These are phyloP conservation scores for Triplophysa dalaica DNA, from an alignment of 2,113 vertebrate species.

Conservation along the genomic window DNA sequence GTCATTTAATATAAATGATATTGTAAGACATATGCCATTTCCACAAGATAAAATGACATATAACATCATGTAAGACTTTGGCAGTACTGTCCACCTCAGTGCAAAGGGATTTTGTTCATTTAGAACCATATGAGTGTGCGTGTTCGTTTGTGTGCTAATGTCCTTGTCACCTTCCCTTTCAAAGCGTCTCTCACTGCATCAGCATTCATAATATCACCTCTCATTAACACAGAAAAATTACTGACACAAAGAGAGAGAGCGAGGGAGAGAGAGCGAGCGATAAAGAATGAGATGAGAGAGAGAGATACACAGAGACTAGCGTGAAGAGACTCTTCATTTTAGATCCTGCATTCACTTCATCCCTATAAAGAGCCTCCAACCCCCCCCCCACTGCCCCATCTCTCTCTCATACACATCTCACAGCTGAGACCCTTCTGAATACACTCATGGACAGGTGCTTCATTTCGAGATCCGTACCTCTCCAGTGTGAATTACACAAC, in stretches of 20 bases:
- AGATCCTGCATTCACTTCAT: constrained; percentile 31
- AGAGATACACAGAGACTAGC: not conserved
- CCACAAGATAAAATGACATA: not conserved
- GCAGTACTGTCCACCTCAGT: not conserved
- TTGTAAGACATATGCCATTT: too few relatives aligned
- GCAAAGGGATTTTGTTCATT: not conserved
- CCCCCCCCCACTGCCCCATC: not conserved
- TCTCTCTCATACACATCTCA: not conserved
- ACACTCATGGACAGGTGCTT: constrained; percentile 31
- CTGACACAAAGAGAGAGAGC: constrained; percentile 6
- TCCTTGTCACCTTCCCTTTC: constrained; percentile 37
- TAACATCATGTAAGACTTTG: not conserved
- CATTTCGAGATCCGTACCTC: constrained; percentile 23
- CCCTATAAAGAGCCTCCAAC: constrained; percentile 29
- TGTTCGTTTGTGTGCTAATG: constrained; percentile 28
- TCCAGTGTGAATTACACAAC: constrained; percentile 23
- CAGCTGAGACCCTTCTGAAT: constrained; percentile 23
- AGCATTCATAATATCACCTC: constrained; percentile 42
- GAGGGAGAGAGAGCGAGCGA: not conserved
- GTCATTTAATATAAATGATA: too few relatives aligned
- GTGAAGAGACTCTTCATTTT: constrained; percentile 37
- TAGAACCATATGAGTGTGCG: not conserved
- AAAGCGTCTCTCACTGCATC: constrained; percentile 11
- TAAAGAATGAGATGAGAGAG: constrained; percentile 23
- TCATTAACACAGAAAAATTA: constrained; percentile 35